phyloP scores from a whole-genome alignment of 2,888 invertebrate species.

The Cataglyphis albicans region DNA sequence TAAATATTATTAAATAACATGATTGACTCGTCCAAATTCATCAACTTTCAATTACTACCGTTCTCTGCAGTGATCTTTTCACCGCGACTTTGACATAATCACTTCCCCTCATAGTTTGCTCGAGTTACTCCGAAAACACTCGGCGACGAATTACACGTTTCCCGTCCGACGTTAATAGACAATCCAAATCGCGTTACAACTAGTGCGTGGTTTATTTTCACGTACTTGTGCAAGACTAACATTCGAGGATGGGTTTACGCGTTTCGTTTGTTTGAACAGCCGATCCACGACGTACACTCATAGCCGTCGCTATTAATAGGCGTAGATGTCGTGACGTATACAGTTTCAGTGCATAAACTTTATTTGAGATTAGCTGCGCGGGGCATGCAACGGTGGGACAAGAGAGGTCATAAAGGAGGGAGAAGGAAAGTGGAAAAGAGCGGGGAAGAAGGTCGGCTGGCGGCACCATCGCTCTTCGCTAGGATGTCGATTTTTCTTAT shows the following conservation, averaged over 20 bases:
- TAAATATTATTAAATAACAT: neutral
- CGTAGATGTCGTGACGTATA: constrained; percentile 73
- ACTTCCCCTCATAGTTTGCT: constrained; percentile 26
- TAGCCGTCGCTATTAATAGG: constrained; percentile 79
- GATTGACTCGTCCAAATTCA: neutral
- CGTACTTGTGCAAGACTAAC: constrained; percentile 47
- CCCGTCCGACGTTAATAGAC: constrained; percentile 62
- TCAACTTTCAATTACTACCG: constrained; percentile 14
- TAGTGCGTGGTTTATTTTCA: constrained; percentile 69
- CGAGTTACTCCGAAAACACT: constrained; percentile 50
- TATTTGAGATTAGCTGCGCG: constrained; percentile 80
- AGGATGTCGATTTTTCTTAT: constrained; percentile 83
- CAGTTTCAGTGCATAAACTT: constrained; percentile 82
- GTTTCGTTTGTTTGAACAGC: constrained; percentile 76
- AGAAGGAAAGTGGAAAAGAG: constrained; percentile 44
- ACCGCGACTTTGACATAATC: constrained; percentile 32
- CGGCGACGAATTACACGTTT: constrained; percentile 50
- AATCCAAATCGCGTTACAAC: constrained; percentile 60
- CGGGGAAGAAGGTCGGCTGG: constrained; percentile 30
- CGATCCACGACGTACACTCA: constrained; percentile 74
- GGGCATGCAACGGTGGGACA: constrained; percentile 78
- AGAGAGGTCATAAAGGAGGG: constrained; percentile 62
- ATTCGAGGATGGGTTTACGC: constrained; percentile 48
- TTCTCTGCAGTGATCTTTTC: constrained; percentile 40
- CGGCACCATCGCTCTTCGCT: constrained; percentile 60